Conservation (phyloP, 2,797 vertebrate species). For the Steatocranus sp. region DNA sequence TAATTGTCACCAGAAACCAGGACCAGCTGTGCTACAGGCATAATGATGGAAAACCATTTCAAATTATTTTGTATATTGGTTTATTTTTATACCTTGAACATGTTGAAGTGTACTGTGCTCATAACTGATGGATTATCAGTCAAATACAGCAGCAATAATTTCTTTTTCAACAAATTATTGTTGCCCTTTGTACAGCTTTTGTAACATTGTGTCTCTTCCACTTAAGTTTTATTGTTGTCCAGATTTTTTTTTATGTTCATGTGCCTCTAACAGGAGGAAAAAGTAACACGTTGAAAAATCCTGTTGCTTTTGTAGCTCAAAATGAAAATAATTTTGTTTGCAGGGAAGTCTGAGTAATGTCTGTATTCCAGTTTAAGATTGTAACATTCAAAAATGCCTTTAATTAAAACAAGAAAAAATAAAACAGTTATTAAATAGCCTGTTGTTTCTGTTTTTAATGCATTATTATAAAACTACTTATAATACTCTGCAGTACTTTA, state of each 20-base stretch:
- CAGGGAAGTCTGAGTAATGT: not conserved
- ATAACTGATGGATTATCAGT: not conserved
- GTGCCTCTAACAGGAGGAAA: not conserved
- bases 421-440: not conserved
- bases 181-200: not conserved
- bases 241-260: not conserved
- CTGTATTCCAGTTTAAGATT: not conserved
- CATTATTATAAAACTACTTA: not conserved
- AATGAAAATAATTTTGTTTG: not conserved
- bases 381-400: not conserved
- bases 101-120: not conserved
- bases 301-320: not conserved
- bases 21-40: not conserved
- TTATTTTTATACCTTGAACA: conserved; percentile 24
- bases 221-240: not conserved
- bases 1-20: not conserved
- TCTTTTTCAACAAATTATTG: conserved; percentile 38
- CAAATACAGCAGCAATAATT: not conserved
- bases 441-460: not conserved
- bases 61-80: not conserved
- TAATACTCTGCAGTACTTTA: not conserved
- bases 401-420: not conserved
- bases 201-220: not conserved
- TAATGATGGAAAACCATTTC: not conserved
- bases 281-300: not conserved